phyloP scores from a whole-genome alignment of 1,140 invertebrate species.

The Callitettix versicolor region DNA sequence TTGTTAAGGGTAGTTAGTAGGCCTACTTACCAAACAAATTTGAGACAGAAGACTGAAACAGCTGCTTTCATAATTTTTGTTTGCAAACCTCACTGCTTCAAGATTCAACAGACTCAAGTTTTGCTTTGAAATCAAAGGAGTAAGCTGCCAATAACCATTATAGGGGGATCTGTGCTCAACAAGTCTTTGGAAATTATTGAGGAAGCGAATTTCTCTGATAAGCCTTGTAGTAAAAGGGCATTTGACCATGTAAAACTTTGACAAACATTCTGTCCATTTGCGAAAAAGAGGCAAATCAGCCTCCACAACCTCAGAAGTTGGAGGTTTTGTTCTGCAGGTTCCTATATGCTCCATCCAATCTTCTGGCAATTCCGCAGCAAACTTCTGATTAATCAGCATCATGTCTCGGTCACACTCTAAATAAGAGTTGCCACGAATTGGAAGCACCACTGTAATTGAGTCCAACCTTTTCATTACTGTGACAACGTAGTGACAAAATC shows the following conservation, averaged over 20 bases:
- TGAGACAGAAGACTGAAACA: no score
- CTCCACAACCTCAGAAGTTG: constrained; percentile 9
- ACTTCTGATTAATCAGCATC: constrained; percentile 10
- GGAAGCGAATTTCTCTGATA: constrained; percentile 2
- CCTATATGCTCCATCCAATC: constrained; percentile 3
- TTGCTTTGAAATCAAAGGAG: not conserved
- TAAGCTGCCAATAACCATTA: not conserved
- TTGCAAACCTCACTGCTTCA: not conserved
- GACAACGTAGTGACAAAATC: constrained; percentile 15
- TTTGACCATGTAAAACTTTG: not conserved
- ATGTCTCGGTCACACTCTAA: constrained; percentile 18
- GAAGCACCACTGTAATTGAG: constrained; percentile 5
- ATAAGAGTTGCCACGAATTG: constrained; percentile 10
- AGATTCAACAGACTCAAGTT: not conserved
- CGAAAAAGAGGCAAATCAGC: constrained; percentile 6
- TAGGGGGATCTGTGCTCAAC: not conserved
- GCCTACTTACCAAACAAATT: no score
- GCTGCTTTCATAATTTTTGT: no score
- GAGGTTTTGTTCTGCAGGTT: not conserved
- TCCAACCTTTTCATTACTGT: constrained; percentile 7
- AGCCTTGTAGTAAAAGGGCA: not conserved
- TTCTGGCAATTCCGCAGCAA: not conserved
- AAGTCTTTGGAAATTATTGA: not conserved
- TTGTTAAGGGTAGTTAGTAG: no score
- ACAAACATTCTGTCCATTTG: constrained; percentile 3